Conservation (phyloP, 2,113 vertebrate genomes). For the Tachycineta bicolor region DNA sequence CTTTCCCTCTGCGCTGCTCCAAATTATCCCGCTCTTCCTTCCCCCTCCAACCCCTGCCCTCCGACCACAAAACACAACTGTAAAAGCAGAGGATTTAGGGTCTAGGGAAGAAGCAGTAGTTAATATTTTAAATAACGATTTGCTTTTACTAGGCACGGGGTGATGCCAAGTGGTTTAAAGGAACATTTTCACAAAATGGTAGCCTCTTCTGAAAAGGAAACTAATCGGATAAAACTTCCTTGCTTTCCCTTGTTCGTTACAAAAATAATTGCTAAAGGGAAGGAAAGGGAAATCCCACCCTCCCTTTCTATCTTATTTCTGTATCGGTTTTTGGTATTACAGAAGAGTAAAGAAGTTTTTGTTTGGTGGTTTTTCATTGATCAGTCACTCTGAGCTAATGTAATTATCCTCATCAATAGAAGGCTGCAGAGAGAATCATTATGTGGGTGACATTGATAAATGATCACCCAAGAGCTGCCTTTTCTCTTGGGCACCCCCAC, state of each 20-base stretch:
- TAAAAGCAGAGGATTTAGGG: background rate
- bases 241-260: constrained; percentile 18
- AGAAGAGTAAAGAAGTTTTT: constrained; percentile 94
- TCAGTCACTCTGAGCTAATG: constrained; percentile 99
- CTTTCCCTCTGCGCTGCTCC: background rate
- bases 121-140: constrained; percentile 36
- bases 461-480: constrained; percentile 97
- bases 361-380: constrained; percentile 97
- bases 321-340: constrained; percentile 84
- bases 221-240: constrained; percentile 49
- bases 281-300: constrained; percentile 66
- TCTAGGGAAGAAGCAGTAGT: background rate
- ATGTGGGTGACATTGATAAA: constrained; percentile 99
- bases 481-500: constrained; percentile 91
- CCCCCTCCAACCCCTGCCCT: too few species aligned
- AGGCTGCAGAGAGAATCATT: constrained; percentile 99
- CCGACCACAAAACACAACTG: background rate
- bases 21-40: background rate
- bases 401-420: constrained; percentile 99
- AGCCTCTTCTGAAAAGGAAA: constrained; percentile 41
- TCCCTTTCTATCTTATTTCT: constrained; percentile 78
- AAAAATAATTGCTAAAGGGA: constrained; percentile 41
- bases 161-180: constrained; percentile 26
- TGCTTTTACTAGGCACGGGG: constrained; percentile 29
- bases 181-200: constrained; percentile 59